Evolutionary conservation across 2,888 invertebrate genomes (phyloP).

Genomic region (Nycteola revayana): DNA sequence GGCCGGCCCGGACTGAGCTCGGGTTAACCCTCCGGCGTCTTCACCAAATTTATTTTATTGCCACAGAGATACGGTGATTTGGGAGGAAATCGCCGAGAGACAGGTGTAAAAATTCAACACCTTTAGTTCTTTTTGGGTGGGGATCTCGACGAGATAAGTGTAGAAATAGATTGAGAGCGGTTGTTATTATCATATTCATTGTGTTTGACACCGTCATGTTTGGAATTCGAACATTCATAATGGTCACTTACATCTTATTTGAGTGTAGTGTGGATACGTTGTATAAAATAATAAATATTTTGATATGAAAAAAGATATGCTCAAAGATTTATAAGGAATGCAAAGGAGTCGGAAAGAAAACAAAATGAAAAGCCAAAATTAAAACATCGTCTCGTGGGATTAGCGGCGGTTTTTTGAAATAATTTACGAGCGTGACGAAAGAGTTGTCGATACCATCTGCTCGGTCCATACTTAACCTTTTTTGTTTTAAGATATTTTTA

Average conservation of each 20-base stretch:
- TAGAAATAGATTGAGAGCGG: conserved; percentile 70
- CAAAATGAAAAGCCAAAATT: conserved; percentile 71
- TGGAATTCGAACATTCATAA: conserved; percentile 57
- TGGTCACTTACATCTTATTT: conserved; percentile 52
- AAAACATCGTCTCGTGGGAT: conserved; percentile 76
- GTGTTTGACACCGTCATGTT: conserved; percentile 54
- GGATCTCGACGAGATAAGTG: conserved; percentile 64
- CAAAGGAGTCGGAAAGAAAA: conserved; percentile 51
- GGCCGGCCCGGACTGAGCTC: conserved; percentile 52
- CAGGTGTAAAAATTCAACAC: conserved; percentile 81
- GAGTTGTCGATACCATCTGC: conserved; percentile 78
- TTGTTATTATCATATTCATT: conserved; percentile 71
- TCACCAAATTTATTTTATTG: conserved; percentile 81
- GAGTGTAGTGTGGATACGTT: conserved; percentile 36
- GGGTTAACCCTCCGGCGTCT: conserved; percentile 76
- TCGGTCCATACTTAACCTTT: conserved; percentile 73
- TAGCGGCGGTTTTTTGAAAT: conserved; percentile 78
- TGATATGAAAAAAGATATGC: conserved; percentile 58
- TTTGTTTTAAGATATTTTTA: conserved; percentile 72
- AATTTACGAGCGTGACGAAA: conserved; percentile 81
- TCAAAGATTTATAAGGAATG: conserved; percentile 62
- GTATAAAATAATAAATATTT: conserved; percentile 54
- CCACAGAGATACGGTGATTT: conserved; percentile 78
- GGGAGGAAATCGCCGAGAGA: conserved; percentile 75
- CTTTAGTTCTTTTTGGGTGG: conserved; percentile 67